Conservation (phyloP, 1,140 invertebrate genomes). For the Araneus ventricosus region DNA sequence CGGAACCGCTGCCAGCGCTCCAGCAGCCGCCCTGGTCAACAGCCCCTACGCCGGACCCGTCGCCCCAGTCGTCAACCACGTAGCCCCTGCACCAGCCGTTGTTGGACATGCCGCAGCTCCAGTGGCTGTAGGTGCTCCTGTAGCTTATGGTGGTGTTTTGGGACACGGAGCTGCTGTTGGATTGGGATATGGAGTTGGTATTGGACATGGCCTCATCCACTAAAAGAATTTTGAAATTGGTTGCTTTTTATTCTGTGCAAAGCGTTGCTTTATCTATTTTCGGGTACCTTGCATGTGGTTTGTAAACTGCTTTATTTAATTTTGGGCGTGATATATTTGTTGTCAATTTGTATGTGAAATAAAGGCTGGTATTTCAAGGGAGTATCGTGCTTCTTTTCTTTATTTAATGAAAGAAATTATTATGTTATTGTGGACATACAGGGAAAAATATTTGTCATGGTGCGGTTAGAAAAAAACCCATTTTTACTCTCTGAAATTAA, state of each 20-base stretch:
- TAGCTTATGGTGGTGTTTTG: background rate
- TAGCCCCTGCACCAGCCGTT: slow-evolving; percentile 13
- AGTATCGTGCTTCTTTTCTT: background rate
- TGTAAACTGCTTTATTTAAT: background rate
- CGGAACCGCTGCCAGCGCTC: slow-evolving; percentile 55
- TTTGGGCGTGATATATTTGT: background rate
- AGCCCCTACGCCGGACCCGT: slow-evolving; percentile 42
- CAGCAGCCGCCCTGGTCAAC: slow-evolving; percentile 34
- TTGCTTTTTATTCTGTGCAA: background rate
- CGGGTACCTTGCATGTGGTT: too few species aligned
- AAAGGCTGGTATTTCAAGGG: background rate
- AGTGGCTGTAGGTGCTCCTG: background rate
- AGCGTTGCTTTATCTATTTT: background rate
- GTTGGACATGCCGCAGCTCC: slow-evolving; percentile 12
- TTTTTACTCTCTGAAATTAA: too few species aligned
- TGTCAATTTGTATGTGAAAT: background rate
- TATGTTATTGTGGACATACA: too few species aligned
- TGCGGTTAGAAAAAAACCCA: too few species aligned
- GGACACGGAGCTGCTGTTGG: background rate
- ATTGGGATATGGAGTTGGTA: background rate
- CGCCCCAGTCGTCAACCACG: slow-evolving; percentile 40
- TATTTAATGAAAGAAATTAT: background rate
- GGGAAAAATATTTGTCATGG: too few species aligned
- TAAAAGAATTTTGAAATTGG: background rate
- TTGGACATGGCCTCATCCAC: background rate